Percentiles rank a stretch among this genome's conserved stretches.
These are phyloP conservation scores for Lordiphosa mommai DNA, from an alignment of 1,140 invertebrate species.

Conservation along the genomic window DNA sequence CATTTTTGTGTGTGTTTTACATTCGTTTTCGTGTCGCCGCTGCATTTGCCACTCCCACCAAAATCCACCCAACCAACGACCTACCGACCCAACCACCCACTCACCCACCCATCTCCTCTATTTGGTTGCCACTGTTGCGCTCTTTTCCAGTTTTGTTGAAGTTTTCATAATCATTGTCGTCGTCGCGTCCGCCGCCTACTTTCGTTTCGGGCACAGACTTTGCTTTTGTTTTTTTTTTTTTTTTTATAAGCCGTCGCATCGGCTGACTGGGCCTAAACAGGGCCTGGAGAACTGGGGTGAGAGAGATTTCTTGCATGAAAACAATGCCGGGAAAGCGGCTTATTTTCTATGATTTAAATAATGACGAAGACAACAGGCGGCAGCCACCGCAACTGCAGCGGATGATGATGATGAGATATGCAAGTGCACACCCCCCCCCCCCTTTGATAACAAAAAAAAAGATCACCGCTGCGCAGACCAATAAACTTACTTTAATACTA, in stretches of 20 bases:
- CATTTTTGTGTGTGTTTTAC: constrained; percentile 77
- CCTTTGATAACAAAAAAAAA: background rate
- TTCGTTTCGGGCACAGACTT: constrained; percentile 58
- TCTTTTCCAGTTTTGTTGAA: constrained; percentile 72
- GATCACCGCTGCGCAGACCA: background rate
- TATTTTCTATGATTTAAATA: constrained; percentile 78
- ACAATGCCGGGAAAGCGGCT: constrained; percentile 75
- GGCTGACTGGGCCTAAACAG: constrained; percentile 23
- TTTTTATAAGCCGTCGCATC: constrained; percentile 38
- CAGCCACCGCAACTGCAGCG: constrained; percentile 28
- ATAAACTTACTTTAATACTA: constrained; percentile 34
- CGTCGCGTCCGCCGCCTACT: constrained; percentile 48
- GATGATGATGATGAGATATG: constrained; percentile 7
- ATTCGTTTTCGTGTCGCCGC: constrained; percentile 73
- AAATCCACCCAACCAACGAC: constrained; percentile 3
- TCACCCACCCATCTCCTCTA: background rate
- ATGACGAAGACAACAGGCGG: constrained; percentile 66
- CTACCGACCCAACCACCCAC: background rate
- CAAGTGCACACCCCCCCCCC: background rate
- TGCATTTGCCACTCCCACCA: constrained; percentile 30
- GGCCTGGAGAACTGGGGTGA: background rate
- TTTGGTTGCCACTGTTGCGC: constrained; percentile 54
- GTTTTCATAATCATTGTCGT: constrained; percentile 75
- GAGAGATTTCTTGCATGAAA: constrained; percentile 62
- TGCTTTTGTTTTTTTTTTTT: constrained; percentile 27